Percentiles rank a stretch among this genome's conserved stretches.
These are phyloP conservation scores for Miichthys miiuy DNA, from an alignment of 2,797 vertebrate genomes.

Conservation along the genomic window DNA sequence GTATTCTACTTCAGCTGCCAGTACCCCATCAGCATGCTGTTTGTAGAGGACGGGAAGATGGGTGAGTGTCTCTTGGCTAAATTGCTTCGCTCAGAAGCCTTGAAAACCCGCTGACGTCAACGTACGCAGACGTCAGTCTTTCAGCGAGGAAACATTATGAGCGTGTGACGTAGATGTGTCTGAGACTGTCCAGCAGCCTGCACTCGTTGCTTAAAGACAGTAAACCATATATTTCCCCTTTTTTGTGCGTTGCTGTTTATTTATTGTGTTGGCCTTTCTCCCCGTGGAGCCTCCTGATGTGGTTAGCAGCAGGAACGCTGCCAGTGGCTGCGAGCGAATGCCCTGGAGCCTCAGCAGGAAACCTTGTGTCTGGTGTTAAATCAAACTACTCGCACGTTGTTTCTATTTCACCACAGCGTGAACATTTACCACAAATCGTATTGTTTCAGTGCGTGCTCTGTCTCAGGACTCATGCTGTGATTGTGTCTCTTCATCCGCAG, in stretches of 20 bases:
- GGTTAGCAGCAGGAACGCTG: constrained; percentile 40
- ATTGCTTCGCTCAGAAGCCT: constrained; percentile 36
- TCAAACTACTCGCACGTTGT: constrained; percentile 13
- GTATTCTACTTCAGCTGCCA: constrained; percentile 99
- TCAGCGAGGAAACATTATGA: constrained; percentile 6
- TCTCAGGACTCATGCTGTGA: constrained; percentile 22
- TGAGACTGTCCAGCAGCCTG: constrained; percentile 18
- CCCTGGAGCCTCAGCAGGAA: constrained; percentile 51
- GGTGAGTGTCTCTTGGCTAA: constrained; percentile 86
- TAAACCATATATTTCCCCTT: neutral
- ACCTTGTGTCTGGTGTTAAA: constrained; percentile 22
- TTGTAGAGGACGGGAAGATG: constrained; percentile 98
- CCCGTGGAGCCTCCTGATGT: constrained; percentile 53
- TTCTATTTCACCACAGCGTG: constrained; percentile 3
- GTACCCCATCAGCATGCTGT: constrained; percentile 96
- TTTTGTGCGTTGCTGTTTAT: constrained; percentile 37
- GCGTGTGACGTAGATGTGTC: constrained; percentile 4
- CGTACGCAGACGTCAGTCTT: constrained; percentile 35
- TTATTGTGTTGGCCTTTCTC: constrained; percentile 46
- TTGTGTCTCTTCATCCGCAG: constrained; percentile 78
- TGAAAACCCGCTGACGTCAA: constrained; percentile 55
- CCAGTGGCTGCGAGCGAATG: constrained; percentile 48
- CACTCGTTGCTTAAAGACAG: constrained; percentile 17
- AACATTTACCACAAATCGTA: neutral
- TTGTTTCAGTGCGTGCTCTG: neutral